Base-by-base conservation (phyloP, 2,797 vertebrate genomes). In the Catamblyrhynchus diadema region DNA sequence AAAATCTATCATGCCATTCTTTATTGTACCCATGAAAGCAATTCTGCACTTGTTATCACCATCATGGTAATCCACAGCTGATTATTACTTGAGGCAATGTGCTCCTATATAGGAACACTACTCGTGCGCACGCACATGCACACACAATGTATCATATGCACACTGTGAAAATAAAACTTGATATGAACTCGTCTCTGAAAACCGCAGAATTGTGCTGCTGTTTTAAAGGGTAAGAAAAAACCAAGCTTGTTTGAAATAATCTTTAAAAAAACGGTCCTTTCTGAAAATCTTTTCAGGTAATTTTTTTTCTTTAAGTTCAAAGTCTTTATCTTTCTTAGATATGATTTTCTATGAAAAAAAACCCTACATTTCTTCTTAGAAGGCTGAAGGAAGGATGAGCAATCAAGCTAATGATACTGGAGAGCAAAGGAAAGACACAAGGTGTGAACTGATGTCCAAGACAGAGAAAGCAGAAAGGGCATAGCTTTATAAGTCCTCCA, bases 81-180 rank as follows among this genome's bases (percentile, higher is more conserved):
- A 92, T 61, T 86, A 50, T 60, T 65, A 74, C 54, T n/a, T 18
- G 27, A 92, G 77, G 73, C 30, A 72, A 81, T 23, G 28, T 30
- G 37, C 27, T 70, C 32, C 61, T 32, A 25, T 33, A 67, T 7
- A 79, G 0, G 8, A 85, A 25, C n/a, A n/a, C 4, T 35, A 17
- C 77, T 32, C 0, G 0, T 48, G 48, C 0, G 1, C 39, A 87
- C n/a, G n/a, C 41, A 66, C 62, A 56, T 0, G 8, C 37, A 66
- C 11, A 57, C 21, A 16, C 6, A 23, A 16, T 24, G 10, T 20
- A 27, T 19, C 25, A 47, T 12, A 70, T 28, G 15, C 37, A 53
- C 12, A 14, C n/a, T 41, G 21, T 27, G 59, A 57, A 91, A 87
- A 84, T 20, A 84, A 67, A 86, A 44, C 11, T 45, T 30, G 8